Evolutionary conservation across 1,140 invertebrate species (phyloP), one percentile per base, ranked within the genome.

Genomic region (Vanessa atalanta): DNA sequence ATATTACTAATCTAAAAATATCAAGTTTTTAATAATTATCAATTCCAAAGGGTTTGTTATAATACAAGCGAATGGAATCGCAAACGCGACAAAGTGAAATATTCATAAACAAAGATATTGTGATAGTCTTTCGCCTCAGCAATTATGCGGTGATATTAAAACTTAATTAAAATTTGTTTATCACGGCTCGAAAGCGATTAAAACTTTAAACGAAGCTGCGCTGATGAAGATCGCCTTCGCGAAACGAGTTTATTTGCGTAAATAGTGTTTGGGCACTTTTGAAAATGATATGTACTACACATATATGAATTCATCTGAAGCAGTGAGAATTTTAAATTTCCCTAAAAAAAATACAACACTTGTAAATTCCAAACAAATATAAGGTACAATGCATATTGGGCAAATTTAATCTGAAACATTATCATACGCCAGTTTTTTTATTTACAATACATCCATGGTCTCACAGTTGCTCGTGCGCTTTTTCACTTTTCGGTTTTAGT

Each of bases 111-210:
- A 87, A 83, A 83, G 87, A 89, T 85, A 90, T 90, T 86, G 83
- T 86, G 82, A 89, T 89, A 87, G 85, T 85, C 82, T 76, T 77
- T 83, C 83, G 84, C 81, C 82, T 87, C 86, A 83, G 88, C 88
- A 89, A 90, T 92, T 92, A 92, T 84, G 88, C 80, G 88, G 88
- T 89, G 84, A 92, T 92, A 91, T 91, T 90, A 90, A 92, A 92
- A 92, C 90, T 90, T 90, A 92, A 92, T 92, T 92, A 92, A 92
- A 92, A 92, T 90, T 92, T 92, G 88, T 90, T 92, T 90, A 92
- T 92, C 90, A 86, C 86, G 88, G 85, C 88, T 90, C 84, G 83
- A 89, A 92, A 90, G 88, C 90, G 90, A 92, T 92, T 92, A 92
- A 92, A 92, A 92, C 82, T 92, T 92, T 92, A 92, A 92, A 90